A percentile compares a stretch with the other conserved stretches of the same genome.
Conservation (phyloP, 2,888 invertebrate genomes). For the Trichopoda pennipes region DNA sequence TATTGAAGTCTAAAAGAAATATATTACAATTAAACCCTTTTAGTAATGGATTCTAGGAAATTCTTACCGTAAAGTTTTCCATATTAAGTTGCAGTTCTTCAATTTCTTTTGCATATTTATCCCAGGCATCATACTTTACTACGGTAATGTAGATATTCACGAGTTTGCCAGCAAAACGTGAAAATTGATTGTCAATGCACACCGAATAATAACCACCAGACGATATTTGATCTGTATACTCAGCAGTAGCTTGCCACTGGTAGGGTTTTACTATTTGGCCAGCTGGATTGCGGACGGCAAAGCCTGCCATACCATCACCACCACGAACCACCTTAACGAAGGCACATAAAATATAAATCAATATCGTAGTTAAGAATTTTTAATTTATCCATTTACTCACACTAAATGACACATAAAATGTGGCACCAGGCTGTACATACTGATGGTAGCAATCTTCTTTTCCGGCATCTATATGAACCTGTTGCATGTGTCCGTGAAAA, state of each 20-base stretch:
- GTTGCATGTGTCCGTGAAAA: constrained; percentile 32
- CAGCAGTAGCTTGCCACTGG: constrained; percentile 93
- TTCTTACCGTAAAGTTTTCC: constrained; percentile 91
- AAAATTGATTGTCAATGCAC: constrained; percentile 96
- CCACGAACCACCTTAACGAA: constrained; percentile 90
- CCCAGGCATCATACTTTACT: constrained; percentile 96
- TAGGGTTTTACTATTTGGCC: constrained; percentile 93
- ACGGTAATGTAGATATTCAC: constrained; percentile 95
- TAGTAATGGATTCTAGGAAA: not conserved
- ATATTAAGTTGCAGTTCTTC: constrained; percentile 93
- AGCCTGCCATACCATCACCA: constrained; percentile 96
- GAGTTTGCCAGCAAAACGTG: constrained; percentile 93
- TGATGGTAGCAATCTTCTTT: constrained; percentile 97
- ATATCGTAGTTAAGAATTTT: not conserved
- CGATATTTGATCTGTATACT: constrained; percentile 91
- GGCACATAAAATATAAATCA: constrained; percentile 3
- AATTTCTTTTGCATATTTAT: constrained; percentile 93
- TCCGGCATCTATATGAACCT: constrained; percentile 93
- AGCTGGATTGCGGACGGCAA: constrained; percentile 92
- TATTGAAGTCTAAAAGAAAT: constrained; percentile 85
- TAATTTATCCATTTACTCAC: constrained; percentile 82
- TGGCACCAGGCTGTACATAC: constrained; percentile 94
- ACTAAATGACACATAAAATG: constrained; percentile 96
- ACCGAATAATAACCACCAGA: constrained; percentile 93
- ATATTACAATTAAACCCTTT: too few species aligned